A percentile compares a stretch with the other conserved stretches of the same genome.
These are phyloP conservation scores for Camponotus vicinus DNA, from an alignment of 1,140 invertebrate genomes.

Conservation along the genomic window DNA sequence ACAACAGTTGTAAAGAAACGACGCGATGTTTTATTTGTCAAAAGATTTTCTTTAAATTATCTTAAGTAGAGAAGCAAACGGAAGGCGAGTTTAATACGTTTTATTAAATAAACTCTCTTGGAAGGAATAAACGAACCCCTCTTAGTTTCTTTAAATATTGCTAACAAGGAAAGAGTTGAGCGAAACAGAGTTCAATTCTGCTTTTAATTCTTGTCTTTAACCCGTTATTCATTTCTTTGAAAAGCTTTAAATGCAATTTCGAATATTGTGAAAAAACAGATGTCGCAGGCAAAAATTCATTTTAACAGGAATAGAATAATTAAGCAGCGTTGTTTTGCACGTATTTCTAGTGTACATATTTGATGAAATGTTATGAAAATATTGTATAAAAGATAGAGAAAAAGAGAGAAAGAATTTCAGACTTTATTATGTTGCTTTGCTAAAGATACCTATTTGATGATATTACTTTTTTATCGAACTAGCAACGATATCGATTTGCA, in stretches of 20 bases:
- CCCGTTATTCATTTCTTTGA: conserved; percentile 38
- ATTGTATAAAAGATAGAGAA: background rate
- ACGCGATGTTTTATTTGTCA: conserved; percentile 30
- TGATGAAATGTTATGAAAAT: background rate
- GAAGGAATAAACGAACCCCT: conserved; percentile 50
- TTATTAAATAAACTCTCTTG: conserved; percentile 53
- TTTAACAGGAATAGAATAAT: background rate
- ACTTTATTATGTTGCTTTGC: background rate
- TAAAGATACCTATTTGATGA: background rate
- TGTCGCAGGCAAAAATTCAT: conserved; percentile 3
- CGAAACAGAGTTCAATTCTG: conserved; percentile 32
- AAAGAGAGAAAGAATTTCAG: too few relatives aligned
- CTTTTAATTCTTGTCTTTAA: conserved; percentile 39
- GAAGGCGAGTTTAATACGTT: conserved; percentile 50
- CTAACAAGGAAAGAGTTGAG: conserved; percentile 39
- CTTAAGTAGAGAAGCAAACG: conserved; percentile 42
- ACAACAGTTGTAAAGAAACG: background rate
- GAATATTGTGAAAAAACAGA: conserved; percentile 14
- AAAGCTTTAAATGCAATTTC: conserved; percentile 21
- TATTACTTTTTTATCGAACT: background rate
- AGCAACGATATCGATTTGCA: background rate
- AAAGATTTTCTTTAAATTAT: conserved; percentile 43
- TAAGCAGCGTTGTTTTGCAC: background rate
- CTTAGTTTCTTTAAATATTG: conserved; percentile 51
- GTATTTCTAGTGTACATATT: background rate